phyloP scores from a whole-genome alignment of 64 coral and sea anemone species.

The Pocillopora verrucosa region DNA sequence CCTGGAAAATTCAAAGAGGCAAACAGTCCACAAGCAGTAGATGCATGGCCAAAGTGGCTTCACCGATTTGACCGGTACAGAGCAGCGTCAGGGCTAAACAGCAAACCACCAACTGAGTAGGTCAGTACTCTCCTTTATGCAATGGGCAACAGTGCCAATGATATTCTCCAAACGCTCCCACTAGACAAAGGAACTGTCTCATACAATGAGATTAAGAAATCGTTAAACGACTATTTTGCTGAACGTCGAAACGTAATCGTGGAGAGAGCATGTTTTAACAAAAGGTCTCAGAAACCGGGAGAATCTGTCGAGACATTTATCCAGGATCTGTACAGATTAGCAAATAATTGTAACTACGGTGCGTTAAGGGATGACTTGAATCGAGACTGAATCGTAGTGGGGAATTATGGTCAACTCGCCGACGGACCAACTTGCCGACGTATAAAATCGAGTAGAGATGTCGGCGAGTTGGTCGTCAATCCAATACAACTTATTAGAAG shows the following conservation, averaged over 20 bases:
- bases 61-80: background rate
- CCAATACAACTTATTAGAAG: too few species aligned
- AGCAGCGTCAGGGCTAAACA: background rate
- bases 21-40: too few species aligned
- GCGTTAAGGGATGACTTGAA: slow-evolving; percentile 38
- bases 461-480: too few species aligned
- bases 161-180: slow-evolving; percentile 16
- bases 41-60: too few species aligned
- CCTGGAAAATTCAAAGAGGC: too few species aligned
- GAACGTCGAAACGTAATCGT: slow-evolving; percentile 32
- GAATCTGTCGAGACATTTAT: slow-evolving; percentile 69
- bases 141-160: slow-evolving; percentile 13
- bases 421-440: too few species aligned
- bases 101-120: background rate
- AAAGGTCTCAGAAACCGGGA: background rate
- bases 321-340: slow-evolving; percentile 56
- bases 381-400: slow-evolving; percentile 33
- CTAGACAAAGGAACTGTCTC: slow-evolving; percentile 1
- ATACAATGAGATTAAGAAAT: slow-evolving; percentile 50
- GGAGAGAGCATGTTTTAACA: slow-evolving; percentile 59
- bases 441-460: too few species aligned
- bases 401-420: too few species aligned
- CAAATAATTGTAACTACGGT: slow-evolving; percentile 66
- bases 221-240: slow-evolving; percentile 42
- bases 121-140: slow-evolving; percentile 36